Base-by-base conservation (phyloP, 2,113 vertebrate species). In the Cepphus grylle region DNA sequence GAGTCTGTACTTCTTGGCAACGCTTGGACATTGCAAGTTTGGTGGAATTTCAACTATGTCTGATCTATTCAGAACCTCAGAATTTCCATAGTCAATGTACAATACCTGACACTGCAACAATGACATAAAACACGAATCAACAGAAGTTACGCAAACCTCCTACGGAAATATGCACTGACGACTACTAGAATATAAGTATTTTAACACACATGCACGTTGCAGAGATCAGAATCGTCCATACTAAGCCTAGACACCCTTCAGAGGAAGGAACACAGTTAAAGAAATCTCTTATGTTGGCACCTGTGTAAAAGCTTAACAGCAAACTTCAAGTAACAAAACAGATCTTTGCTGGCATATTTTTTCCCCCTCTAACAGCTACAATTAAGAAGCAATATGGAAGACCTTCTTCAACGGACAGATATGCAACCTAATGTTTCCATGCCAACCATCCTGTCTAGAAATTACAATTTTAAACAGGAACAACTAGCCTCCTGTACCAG, bases 31-130 rank as follows among this genome's bases (percentile, higher is more conserved):
- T 5, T 97, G 97, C 59, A 98, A 92, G 18, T 98, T 90, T 26
- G 87, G 67, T 76, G 98, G 97, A 87, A 99, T 98, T 94, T 98
- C 98, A 67, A 98, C 98, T 77, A 98, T 96, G 86, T 98, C 97
- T 56, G 97, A 97, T 73, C 97, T 96, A 81, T 94, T 97, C 63
- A 98, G 95, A 93, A 97, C 86, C 95, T 98, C 98, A 34, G 94
- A 95, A 96, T 99, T 99, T 96, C 98, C 98, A 94, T 98, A 98
- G 92, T 98, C 98, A 69, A 98, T 92, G 65, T 99, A 99, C 38
- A 97, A 97, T n/a, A 98, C 98, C n/a, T 94, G 76, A 86, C 96
- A 98, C 97, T 98, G 86, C 23, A 66, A 88, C 25, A 88, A 42
- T 65, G 76, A 96, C 9, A 74, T 8, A 93, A 73, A 49, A 89